phyloP scores from a whole-genome alignment of 2,888 invertebrate species.

The Plebejus melissa region DNA sequence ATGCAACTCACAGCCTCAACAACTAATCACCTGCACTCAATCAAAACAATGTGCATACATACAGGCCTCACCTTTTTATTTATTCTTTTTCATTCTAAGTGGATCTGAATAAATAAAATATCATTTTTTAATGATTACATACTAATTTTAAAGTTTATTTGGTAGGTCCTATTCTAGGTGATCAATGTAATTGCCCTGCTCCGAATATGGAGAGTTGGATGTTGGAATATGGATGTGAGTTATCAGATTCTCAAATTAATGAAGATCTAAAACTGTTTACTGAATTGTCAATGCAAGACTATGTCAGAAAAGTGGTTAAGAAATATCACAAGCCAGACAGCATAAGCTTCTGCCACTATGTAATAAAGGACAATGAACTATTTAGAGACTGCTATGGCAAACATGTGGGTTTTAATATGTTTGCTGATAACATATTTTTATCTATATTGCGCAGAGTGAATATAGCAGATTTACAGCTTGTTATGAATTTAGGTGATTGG shows the following conservation, averaged over 20 bases:
- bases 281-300: slow-evolving; percentile 83
- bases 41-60: too few species aligned
- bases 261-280: slow-evolving; percentile 84
- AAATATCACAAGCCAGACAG: slow-evolving; percentile 88
- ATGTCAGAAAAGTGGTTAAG: slow-evolving; percentile 81
- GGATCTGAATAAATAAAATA: neutral
- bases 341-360: slow-evolving; percentile 94
- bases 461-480: slow-evolving; percentile 93
- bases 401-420: slow-evolving; percentile 97
- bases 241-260: slow-evolving; percentile 83
- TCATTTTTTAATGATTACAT: neutral
- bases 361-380: slow-evolving; percentile 88
- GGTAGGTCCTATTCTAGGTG: slow-evolving; percentile 85
- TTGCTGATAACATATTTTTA: slow-evolving; percentile 91
- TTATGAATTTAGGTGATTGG: slow-evolving; percentile 97
- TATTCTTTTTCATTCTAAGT: too few species aligned
- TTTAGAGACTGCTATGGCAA: slow-evolving; percentile 95
- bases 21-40: too few species aligned
- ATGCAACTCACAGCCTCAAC: too few species aligned
- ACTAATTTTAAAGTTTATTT: slow-evolving; percentile 22
- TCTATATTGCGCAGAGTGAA: slow-evolving; percentile 88
- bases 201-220: slow-evolving; percentile 82
- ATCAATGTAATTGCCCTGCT: slow-evolving; percentile 91
- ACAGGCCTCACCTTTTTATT: too few species aligned
- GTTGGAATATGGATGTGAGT: slow-evolving; percentile 81